phyloP scores from a whole-genome alignment of 2,797 vertebrate species.

The Tragopan temminckii region DNA sequence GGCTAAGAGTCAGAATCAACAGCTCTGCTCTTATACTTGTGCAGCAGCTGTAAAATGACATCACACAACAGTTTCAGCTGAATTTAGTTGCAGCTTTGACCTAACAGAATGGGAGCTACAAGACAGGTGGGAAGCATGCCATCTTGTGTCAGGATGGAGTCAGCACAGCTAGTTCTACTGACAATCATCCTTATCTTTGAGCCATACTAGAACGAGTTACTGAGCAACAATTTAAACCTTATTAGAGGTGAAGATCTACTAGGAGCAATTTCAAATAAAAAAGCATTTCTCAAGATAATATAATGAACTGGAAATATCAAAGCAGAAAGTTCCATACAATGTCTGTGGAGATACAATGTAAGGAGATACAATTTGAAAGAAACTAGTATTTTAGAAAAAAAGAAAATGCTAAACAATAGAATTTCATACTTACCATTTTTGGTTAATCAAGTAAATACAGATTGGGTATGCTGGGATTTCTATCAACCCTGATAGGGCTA shows the following conservation, averaged over 20 bases:
- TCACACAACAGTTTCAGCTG: fast-evolving
- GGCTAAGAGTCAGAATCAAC: neutral
- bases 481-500: constrained; percentile 85
- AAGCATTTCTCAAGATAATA: neutral
- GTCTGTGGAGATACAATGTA: fast-evolving
- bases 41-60: fast-evolving
- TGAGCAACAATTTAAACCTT: neutral
- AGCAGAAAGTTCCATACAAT: neutral
- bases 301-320: neutral
- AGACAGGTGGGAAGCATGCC: neutral
- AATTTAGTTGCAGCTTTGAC: fast-evolving
- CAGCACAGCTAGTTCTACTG: neutral
- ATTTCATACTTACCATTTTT: constrained; percentile 80
- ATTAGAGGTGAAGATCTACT: neutral
- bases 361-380: neutral
- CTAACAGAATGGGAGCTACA: fast-evolving
- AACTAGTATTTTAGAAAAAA: neutral
- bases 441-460: constrained; percentile 85
- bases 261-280: neutral
- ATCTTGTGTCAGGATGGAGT: constrained; percentile 1
- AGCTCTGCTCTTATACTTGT: neutral
- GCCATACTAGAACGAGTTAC: neutral
- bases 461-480: constrained; percentile 86
- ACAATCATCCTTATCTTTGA: neutral
- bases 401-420: neutral